Base-by-base conservation (phyloP, 2,888 invertebrate genomes). In the Emmelina monodactyla region DNA sequence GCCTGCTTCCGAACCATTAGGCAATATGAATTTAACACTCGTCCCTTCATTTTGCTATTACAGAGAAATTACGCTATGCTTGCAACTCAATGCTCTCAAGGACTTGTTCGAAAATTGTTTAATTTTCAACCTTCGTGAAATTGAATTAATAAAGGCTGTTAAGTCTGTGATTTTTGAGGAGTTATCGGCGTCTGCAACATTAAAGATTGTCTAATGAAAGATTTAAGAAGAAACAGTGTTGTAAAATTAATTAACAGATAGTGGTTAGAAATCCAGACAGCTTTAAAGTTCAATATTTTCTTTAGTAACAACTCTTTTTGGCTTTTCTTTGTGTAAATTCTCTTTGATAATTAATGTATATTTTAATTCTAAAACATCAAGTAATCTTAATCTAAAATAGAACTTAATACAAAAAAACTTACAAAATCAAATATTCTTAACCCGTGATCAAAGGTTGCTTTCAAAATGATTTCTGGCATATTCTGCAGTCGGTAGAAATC, bases 11-110 rank as follows among this genome's bases (percentile, higher is more conserved):
- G 55, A 64, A 56, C 73, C 76, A 76, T 78, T 78, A 72, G 67
- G 62, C 76, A 71, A 78, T 78, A 75, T 67, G 70, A 75, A 73
- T 75, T 76, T 76, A 73, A 73, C 78, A 78, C 75, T 73, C 70
- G 70, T 75, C 71, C 75, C 66, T 76, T 73, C 72, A 71, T 75
- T 72, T 76, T 68, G 67, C 65, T 67, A 73, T 70, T 73, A 69
- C 69, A 61, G 47, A 62, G 59, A 67, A 69, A 71, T 63, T 63
- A 62, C 53, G 45, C 62, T 59, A 56, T 62, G 11, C 25, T 25
- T 3, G 25, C 25, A 25, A 25, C 25, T 11, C 25, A 25, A 25
- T n/a, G 25, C 25, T 3, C 25, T 25, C 25, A 25, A 25, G 25
- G 11, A 25, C 25, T 25, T 25, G 25, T 25, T 25, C 9, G n/a